These are phyloP conservation scores for Perizoma affinitatum DNA, from an alignment of 2,888 invertebrate species.

Conservation along the genomic window DNA sequence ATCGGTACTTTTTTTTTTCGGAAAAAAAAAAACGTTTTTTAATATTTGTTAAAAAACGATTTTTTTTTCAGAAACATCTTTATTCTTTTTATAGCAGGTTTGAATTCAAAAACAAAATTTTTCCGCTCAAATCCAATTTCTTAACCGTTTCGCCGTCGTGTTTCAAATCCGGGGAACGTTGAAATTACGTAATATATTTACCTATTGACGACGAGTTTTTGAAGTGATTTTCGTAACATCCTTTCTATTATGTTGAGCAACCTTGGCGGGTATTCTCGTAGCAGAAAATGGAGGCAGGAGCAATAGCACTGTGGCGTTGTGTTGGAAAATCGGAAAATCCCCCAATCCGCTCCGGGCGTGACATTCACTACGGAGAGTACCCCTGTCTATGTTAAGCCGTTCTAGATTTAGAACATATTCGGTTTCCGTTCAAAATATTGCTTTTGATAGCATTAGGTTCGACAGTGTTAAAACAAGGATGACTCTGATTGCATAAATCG, in stretches of 20 bases:
- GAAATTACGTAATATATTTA: conserved; percentile 38
- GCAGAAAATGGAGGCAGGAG: conserved; percentile 53
- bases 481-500: background rate
- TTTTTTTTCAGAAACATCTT: too few relatives aligned
- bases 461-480: conserved; percentile 30
- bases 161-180: conserved; percentile 24
- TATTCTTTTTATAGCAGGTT: conserved; percentile 24
- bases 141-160: conserved; percentile 30
- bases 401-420: conserved; percentile 55
- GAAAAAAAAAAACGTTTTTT: too few relatives aligned
- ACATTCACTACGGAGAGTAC: conserved; percentile 53
- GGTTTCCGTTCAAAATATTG: conserved; percentile 46
- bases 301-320: conserved; percentile 49
- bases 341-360: conserved; percentile 56
- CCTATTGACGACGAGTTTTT: conserved; percentile 34
- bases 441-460: conserved; percentile 44
- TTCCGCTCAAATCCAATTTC: conserved; percentile 37
- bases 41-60: too few relatives aligned
- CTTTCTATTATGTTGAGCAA: conserved; percentile 43
- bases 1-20: too few relatives aligned
- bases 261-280: conserved; percentile 47
- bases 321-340: conserved; percentile 64
- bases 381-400: conserved; percentile 57
- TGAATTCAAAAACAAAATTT: conserved; percentile 31
- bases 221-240: conserved; percentile 41